Conservation (phyloP, 35 echinoderm and acorn worm genomes). For the Apostichopus japonicus region DNA sequence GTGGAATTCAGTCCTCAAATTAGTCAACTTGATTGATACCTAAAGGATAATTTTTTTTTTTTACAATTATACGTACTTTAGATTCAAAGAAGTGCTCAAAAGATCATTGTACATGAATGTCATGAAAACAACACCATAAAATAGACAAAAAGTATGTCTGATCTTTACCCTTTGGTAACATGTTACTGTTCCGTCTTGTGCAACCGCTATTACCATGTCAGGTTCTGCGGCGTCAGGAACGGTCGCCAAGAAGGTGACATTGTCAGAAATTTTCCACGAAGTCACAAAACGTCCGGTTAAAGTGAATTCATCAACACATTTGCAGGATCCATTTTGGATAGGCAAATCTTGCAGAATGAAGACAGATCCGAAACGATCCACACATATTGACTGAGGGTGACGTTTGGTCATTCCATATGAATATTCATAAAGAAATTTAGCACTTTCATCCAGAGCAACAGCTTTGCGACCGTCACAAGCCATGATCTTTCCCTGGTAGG, state of each 20-base stretch:
- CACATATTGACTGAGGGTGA: neutral
- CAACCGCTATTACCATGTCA: neutral
- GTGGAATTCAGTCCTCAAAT: no score
- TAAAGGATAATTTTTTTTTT: no score
- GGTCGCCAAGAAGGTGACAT: neutral
- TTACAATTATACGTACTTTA: no score
- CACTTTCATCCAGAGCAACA: neutral
- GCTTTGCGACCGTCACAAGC: neutral
- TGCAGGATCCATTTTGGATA: neutral
- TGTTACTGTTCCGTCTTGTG: neutral
- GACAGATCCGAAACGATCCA: neutral
- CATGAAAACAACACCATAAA: no score
- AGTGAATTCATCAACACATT: neutral
- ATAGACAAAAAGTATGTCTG: no score
- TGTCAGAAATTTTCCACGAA: neutral
- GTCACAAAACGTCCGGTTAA: neutral
- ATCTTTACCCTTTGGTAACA: neutral
- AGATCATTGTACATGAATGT: no score
- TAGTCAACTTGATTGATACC: no score
- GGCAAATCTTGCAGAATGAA: neutral
- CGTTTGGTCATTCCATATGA: neutral
- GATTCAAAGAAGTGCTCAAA: no score
- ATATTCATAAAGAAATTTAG: neutral
- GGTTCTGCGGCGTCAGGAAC: neutral
- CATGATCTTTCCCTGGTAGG: neutral